Percentiles rank a stretch among this genome's conserved stretches.
These are phyloP conservation scores for Aethes cnicana DNA, from an alignment of 2,888 invertebrate genomes.

Conservation along the genomic window DNA sequence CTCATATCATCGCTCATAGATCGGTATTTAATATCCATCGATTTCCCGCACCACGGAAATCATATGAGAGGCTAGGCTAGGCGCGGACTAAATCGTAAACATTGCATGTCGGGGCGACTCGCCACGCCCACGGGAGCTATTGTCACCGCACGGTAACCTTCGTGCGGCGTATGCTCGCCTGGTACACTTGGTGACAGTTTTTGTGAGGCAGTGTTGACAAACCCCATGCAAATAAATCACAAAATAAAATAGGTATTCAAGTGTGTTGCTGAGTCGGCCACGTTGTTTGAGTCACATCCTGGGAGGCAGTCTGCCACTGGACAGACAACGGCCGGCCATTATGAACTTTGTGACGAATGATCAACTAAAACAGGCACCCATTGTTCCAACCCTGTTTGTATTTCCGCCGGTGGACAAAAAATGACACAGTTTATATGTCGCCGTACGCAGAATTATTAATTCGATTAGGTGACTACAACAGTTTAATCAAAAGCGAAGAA, in stretches of 20 bases:
- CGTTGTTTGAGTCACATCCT: constrained; percentile 67
- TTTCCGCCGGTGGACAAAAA: constrained; percentile 61
- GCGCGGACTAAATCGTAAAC: not conserved
- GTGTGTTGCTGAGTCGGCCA: constrained; percentile 41
- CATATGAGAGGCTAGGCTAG: too few relatives aligned
- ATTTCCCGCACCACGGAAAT: too few relatives aligned
- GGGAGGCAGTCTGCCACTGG: constrained; percentile 45
- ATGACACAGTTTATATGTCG: constrained; percentile 42
- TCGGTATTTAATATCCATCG: not conserved
- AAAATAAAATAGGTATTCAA: not conserved
- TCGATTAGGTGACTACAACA: too few relatives aligned
- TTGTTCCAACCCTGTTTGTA: constrained; percentile 63
- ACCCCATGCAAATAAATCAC: constrained; percentile 7
- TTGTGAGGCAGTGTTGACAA: constrained; percentile 37
- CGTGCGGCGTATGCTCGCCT: constrained; percentile 49
- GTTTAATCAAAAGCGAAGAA: not conserved
- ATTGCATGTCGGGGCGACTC: not conserved
- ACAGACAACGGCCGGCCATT: constrained; percentile 41
- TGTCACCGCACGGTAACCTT: constrained; percentile 35
- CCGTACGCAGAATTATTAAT: constrained; percentile 22
- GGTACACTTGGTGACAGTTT: constrained; percentile 61
- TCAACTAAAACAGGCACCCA: constrained; percentile 58
- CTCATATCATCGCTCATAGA: constrained; percentile 2
- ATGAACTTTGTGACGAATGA: constrained; percentile 51
- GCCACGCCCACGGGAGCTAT: constrained; percentile 30